phyloP scores from a whole-genome alignment of 2,888 invertebrate species.

The Sarcophaga variegata region DNA sequence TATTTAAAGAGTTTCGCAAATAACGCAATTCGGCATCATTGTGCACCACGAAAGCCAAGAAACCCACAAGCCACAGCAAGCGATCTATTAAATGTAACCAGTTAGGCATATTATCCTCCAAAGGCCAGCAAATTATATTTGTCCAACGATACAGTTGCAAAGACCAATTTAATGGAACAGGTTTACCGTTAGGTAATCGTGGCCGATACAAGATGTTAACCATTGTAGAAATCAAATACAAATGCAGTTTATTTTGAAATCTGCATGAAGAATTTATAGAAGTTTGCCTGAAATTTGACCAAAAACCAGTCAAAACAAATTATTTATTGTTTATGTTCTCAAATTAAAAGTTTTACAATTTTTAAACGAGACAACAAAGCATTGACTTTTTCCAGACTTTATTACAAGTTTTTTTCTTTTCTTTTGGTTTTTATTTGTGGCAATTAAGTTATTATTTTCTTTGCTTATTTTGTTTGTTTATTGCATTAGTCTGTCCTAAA shows the following conservation, averaged over 20 bases:
- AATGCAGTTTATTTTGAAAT: background rate
- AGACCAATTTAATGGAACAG: conserved; percentile 73
- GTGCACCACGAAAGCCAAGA: conserved; percentile 71
- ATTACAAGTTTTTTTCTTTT: background rate
- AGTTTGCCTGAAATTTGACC: no score
- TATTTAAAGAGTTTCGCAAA: conserved; percentile 69
- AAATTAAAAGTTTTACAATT: conserved; percentile 13
- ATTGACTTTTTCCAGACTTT: conserved; percentile 22
- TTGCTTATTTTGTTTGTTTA: background rate
- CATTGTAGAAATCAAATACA: background rate
- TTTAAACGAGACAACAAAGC: background rate
- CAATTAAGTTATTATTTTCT: background rate
- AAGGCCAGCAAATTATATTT: conserved; percentile 75
- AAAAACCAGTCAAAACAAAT: background rate
- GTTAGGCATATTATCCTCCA: conserved; percentile 72
- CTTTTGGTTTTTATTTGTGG: background rate
- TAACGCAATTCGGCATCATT: conserved; percentile 75
- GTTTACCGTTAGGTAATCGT: conserved; percentile 70
- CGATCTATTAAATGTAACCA: conserved; percentile 68
- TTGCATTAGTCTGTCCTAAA: background rate
- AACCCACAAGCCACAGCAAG: conserved; percentile 68
- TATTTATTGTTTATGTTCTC: background rate
- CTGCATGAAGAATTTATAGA: conserved; percentile 10
- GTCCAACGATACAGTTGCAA: conserved; percentile 71
- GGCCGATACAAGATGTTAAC: conserved; percentile 72